Conservation (phyloP, 2,113 vertebrate genomes). For the Spea multiplicata region DNA sequence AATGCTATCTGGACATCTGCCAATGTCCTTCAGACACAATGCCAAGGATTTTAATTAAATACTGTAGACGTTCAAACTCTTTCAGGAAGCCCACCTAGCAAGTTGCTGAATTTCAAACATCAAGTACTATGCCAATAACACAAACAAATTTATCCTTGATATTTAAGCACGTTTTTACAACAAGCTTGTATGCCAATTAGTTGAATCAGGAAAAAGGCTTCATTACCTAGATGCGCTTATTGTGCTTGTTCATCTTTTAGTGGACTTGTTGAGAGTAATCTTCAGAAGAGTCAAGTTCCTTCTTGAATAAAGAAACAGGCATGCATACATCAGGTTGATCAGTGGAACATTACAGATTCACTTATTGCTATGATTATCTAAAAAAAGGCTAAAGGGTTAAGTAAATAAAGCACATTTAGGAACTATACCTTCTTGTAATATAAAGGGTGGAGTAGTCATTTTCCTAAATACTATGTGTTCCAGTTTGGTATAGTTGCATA, state of each 20-base stretch:
- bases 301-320: not conserved
- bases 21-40: slow-evolving; percentile 77
- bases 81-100: slow-evolving; percentile 52
- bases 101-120: slow-evolving; percentile 49
- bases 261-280: slow-evolving; percentile 57
- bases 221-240: slow-evolving; percentile 58
- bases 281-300: slow-evolving; percentile 51
- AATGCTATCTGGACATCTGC: slow-evolving; percentile 65
- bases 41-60: slow-evolving; percentile 67
- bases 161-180: slow-evolving; percentile 27
- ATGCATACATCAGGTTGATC: no score
- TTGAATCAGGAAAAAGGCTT: slow-evolving; percentile 58
- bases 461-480: no score
- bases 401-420: no score
- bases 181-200: slow-evolving; percentile 48
- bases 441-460: no score
- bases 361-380: no score
- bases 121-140: slow-evolving; percentile 49
- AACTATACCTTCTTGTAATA: no score
- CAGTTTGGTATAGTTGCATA: no score
- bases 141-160: slow-evolving; percentile 46
- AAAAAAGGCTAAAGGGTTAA: no score
- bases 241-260: slow-evolving; percentile 55
- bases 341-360: no score
- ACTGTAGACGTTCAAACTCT: slow-evolving; percentile 43